Conservation (phyloP, 2,113 vertebrate genomes). For the Myiopsitta monachus region DNA sequence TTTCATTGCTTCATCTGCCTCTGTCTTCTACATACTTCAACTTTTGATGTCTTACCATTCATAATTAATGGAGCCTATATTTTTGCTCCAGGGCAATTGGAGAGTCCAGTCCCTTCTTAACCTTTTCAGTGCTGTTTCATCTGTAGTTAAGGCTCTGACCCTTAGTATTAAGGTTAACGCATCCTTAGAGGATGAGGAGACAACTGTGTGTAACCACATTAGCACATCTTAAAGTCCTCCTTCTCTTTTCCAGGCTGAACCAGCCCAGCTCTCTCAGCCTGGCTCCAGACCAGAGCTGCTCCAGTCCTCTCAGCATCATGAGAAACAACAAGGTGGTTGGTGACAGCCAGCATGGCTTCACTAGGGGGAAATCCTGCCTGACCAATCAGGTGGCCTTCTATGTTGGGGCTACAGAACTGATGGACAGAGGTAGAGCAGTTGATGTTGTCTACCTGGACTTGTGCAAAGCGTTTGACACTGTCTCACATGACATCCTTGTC, state of each 20-base stretch:
- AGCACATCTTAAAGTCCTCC: not conserved
- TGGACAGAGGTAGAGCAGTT: too few species aligned
- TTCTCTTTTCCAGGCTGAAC: not conserved
- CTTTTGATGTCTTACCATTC: not conserved
- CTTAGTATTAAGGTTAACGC: not conserved
- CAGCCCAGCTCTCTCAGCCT: not conserved
- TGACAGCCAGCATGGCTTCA: too few species aligned
- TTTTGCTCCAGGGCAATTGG: not conserved
- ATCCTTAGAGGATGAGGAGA: not conserved
- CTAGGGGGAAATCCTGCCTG: too few species aligned
- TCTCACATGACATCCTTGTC: too few species aligned
- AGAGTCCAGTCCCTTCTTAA: not conserved
- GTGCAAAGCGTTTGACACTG: too few species aligned
- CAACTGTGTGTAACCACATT: fast-evolving
- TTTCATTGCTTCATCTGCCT: not conserved
- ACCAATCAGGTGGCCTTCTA: too few species aligned
- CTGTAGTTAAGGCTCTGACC: not conserved
- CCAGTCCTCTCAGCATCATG: not conserved
- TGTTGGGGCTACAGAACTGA: too few species aligned
- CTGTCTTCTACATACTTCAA: not conserved
- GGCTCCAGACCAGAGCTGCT: not conserved
- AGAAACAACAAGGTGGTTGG: too few species aligned
- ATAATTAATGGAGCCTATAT: not conserved
- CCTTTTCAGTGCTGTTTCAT: not conserved
- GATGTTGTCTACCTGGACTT: too few species aligned